Evolutionary conservation across 2,888 invertebrate genomes (phyloP), one percentile per base, ranked within the genome.

Genomic region (Netelia inedita): DNA sequence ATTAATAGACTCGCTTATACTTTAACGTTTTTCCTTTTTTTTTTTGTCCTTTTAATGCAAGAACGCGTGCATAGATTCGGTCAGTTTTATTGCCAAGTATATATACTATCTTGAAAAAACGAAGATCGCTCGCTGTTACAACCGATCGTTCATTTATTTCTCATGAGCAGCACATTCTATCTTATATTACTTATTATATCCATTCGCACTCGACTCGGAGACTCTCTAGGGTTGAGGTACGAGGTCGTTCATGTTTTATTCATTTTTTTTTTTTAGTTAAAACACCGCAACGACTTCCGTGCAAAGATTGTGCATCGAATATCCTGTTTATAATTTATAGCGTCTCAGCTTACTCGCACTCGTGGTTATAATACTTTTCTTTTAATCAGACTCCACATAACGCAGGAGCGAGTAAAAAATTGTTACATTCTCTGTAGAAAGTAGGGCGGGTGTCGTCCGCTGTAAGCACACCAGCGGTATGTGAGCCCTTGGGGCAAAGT

Each of bases 281-380:
- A 19, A 21, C 23, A 21, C 14, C 28, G 11, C 28, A 35, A 53
- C 74, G 50, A 75, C 21, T 71, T 53, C 10, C 19, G 57, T 57
- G 23, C 59, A 53, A 78, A 81, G 84, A 84, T 84, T 81, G 84
- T 81, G 78, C 81, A 84, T 78, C 69, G 72, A 78, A 73, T 69
- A 78, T 73, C 63, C 78, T 78, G 76, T 75, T 55, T 74, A 69
- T 78, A 78, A 81, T 57, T 80, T 76, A 10, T 80, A 46, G 23
- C 35, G 57, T 72, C 71, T 72, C 43, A 14, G 23, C 71, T 71
- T 63, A 46, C 72, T 14, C 65, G 53, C 53, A 43, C 57, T 14
- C 46, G 46, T 11, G 35, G 6, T 35, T 35, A 35, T 46, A 14
- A 46, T 46, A 46, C 10, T 46, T 14, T 46, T 2, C 0, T 46